These are phyloP conservation scores for Campylomormyrus tamandua DNA, from an alignment of 2,113 vertebrate genomes.

Conservation along the genomic window DNA sequence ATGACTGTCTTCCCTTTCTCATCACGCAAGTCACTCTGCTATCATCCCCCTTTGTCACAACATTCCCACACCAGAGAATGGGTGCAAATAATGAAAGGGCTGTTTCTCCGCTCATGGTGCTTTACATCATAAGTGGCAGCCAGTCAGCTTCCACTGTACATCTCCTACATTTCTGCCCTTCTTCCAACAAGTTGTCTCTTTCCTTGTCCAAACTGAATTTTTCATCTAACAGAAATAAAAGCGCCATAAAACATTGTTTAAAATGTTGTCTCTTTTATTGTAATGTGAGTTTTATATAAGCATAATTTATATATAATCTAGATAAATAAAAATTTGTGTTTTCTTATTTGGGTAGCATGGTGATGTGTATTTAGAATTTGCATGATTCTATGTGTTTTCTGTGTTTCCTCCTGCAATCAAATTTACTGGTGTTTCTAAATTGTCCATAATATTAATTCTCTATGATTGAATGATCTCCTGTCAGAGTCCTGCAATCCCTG, in stretches of 20 bases:
- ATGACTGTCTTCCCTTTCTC: slow-evolving; percentile 31
- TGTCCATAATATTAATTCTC: background rate
- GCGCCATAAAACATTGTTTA: background rate
- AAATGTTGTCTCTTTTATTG: background rate
- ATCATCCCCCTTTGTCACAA: background rate
- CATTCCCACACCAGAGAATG: background rate
- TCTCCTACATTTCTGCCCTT: background rate
- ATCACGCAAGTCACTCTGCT: background rate
- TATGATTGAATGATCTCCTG: background rate
- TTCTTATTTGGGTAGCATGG: background rate
- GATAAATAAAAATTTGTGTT: background rate
- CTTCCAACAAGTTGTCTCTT: background rate
- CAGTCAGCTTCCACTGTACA: background rate
- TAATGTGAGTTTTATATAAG: background rate
- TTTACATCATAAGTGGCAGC: background rate
- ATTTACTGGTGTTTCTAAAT: background rate
- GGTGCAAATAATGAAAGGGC: background rate
- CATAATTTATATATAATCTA: background rate
- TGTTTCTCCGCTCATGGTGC: background rate
- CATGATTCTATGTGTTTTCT: background rate
- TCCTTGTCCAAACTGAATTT: background rate
- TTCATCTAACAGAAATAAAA: background rate
- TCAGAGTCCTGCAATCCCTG: background rate
- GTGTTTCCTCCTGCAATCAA: background rate
- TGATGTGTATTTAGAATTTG: background rate